Evolutionary conservation across 2,888 invertebrate genomes (phyloP).

Genomic region (Dysmachus trigonus): DNA sequence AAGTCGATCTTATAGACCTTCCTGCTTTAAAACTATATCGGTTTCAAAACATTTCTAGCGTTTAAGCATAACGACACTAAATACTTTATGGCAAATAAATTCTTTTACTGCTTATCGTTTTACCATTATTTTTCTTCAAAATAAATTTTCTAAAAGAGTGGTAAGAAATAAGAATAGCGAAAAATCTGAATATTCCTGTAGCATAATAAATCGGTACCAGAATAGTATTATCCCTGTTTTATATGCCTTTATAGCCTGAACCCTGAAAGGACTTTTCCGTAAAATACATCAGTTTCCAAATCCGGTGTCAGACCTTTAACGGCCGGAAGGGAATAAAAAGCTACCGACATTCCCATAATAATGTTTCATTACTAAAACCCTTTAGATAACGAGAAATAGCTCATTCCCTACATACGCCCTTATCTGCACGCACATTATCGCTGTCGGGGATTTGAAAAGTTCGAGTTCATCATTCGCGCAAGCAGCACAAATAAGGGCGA

Average conservation of each 20-base stretch:
- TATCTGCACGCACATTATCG: not conserved
- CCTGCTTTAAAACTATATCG: too few relatives aligned
- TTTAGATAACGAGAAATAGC: not conserved
- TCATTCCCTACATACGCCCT: not conserved
- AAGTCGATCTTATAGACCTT: too few relatives aligned
- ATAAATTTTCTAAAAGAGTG: not conserved
- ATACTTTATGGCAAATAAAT: not conserved
- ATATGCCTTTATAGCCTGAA: not conserved
- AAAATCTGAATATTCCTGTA: not conserved
- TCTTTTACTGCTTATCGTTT: not conserved
- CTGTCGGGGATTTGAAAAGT: not conserved
- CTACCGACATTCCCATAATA: not conserved
- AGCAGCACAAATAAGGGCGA: not conserved
- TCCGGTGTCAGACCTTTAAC: not conserved
- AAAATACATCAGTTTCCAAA: not conserved
- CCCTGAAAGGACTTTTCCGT: not conserved
- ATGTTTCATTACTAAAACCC: not conserved
- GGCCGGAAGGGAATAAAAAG: not conserved
- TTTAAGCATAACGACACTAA: too few relatives aligned
- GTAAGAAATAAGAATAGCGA: not conserved
- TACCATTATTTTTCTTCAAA: not conserved
- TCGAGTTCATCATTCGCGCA: not conserved
- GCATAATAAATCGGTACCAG: not conserved
- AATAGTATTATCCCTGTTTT: not conserved
- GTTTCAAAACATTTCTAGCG: too few relatives aligned